Evolutionary conservation across 2,888 invertebrate species (phyloP), one percentile per base, ranked within the genome.

Genomic region (Ochropleura plecta): DNA sequence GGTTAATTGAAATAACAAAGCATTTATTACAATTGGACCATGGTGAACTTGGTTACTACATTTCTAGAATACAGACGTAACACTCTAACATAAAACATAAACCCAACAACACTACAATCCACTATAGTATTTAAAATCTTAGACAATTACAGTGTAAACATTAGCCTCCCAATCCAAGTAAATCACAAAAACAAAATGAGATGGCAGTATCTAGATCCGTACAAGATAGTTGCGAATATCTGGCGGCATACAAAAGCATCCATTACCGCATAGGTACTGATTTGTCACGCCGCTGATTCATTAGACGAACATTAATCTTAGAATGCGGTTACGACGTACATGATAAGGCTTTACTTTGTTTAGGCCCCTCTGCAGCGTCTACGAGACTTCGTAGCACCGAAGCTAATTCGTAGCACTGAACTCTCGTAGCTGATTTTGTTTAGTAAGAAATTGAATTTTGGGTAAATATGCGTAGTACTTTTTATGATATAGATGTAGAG

Each of bases 231-330:
- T 71, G 65, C 65, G 65, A 80, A 84, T 78, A 73, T 66, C 82
- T 83, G 68, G 62, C 18, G 74, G 72, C 84, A 76, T 77, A 81
- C 76, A 80, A 86, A 86, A 79, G 76, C 81, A 83, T 86, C 76
- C 86, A 89, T 88, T 87, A 88, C 82, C 79, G 74, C 83, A 85
- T 88, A 88, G 84, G 89, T 89, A 90, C 93, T 93, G 94, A 95
- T 95, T 95, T 95, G 95, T 95, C 94, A 93, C 93, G 89, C 83
- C 91, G 94, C 94, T 94, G 94, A 95, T 94, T 95, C 94, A 95
- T 94, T 94, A 94, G 92, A 83, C 90, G 89, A 89, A 91, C 94
- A 94, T 95, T 94, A 94, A 95, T 94, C 94, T 94, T 91, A 86
- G 89, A 90, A 86, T 88, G 90, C 89, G 91, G 91, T 90, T 89